Conservation (phyloP, 2,797 vertebrate species). For the Cheracebus regulus region DNA sequence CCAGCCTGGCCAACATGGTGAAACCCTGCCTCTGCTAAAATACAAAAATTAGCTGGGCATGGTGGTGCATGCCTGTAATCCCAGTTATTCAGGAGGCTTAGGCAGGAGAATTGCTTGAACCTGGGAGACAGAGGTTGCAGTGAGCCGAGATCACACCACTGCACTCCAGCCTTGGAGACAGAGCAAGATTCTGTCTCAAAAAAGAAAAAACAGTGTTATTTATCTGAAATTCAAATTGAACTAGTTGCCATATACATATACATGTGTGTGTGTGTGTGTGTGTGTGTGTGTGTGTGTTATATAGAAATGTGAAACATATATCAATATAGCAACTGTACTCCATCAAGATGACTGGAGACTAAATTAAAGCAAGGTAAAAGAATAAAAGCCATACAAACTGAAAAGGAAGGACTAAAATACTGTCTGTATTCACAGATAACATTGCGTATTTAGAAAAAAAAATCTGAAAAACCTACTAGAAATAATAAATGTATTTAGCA, state of each 20-base stretch:
- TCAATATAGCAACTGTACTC: background rate
- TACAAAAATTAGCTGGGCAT: background rate
- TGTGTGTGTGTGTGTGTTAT: background rate
- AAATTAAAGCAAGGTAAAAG: background rate
- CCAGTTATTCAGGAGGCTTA: background rate
- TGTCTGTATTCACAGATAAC: background rate
- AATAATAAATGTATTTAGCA: background rate
- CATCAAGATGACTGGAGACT: background rate
- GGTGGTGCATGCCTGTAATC: background rate
- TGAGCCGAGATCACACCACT: background rate
- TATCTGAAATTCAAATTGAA: background rate
- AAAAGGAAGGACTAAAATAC: background rate
- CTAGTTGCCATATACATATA: too few relatives aligned
- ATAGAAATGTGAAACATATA: background rate
- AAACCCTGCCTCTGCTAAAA: background rate
- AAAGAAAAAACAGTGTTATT: background rate
- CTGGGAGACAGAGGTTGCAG: background rate
- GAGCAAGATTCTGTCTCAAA: background rate
- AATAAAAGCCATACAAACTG: background rate
- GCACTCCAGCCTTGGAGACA: too few relatives aligned
- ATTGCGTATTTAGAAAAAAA: background rate
- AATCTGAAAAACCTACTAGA: background rate
- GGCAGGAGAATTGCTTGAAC: background rate
- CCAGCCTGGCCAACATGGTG: background rate
- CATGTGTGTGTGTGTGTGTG: background rate